Evolutionary conservation across 2,797 vertebrate genomes (phyloP), one percentile per base, ranked within the genome.

Genomic region (Myoxocephalus aenaeus): DNA sequence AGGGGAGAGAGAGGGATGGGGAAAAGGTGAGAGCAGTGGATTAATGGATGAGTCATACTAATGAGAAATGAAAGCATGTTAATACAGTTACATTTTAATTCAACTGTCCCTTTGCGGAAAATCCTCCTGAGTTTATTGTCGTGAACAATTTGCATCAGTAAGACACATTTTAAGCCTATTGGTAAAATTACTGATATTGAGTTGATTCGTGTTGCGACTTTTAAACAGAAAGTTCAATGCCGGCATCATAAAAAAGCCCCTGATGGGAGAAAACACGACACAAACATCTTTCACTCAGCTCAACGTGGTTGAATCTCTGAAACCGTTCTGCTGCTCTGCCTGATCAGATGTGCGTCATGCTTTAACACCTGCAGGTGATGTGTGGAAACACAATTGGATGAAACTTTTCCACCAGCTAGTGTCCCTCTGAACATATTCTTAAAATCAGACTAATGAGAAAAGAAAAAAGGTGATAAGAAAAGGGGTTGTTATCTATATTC

Each of bases 371-470:
- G 56, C 29, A 27, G 32, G 27, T 54, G 40, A 72, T 58, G 57
- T 68, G 46, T n/a, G 25, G 65, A 61, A 27, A 54, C 58, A 25
- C 25, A 56, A 29, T 25, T 36, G n/a, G 27, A 70, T 46, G 48
- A 7, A 65, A 57, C 18, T 71, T 25, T 42, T 81, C 59, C 50
- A 38, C 9, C 40, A 36, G 34, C 64, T 40, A 48, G 22, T 53
- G 42, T 59, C 25, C 32, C 17, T 70, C 12, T 17, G 70, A 80
- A 63, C 57, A 61, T 18, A 64, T 68, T 53, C 12, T 38, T 46
- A 73, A 34, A 57, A 27, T 70, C 25, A 76, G 20, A 59, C 64
- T 64, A 75, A 81, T 58, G 61, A 83, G 36, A 54, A 29, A 61
- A 51, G 53, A 81, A 50, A 11, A 51, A 32, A 20, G 59, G 25